phyloP scores from a whole-genome alignment of 2,888 invertebrate genomes.

The Apantesis nais region DNA sequence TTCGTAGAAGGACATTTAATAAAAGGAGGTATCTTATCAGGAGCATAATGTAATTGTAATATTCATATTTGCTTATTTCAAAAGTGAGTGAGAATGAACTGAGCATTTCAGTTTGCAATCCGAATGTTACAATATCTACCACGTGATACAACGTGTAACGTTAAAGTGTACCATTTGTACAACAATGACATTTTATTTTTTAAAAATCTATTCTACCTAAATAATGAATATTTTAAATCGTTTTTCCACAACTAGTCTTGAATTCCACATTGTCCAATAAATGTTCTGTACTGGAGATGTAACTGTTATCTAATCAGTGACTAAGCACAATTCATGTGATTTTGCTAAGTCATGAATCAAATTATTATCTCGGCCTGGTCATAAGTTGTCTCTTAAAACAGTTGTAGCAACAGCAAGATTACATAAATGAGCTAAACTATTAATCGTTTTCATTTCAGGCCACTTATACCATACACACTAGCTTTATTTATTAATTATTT shows the following conservation, averaged over 20 bases:
- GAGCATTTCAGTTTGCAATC: neutral
- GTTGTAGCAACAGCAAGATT: neutral
- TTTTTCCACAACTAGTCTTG: neutral
- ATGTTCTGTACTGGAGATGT: neutral
- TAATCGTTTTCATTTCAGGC: conserved; percentile 75
- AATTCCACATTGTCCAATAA: neutral
- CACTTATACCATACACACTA: conserved; percentile 86
- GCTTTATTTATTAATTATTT: conserved; percentile 88
- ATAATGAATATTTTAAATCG: neutral
- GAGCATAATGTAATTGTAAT: too few species aligned
- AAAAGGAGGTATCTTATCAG: neutral
- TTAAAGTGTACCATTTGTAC: neutral
- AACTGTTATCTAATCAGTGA: neutral
- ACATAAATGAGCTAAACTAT: neutral
- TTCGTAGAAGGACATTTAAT: neutral
- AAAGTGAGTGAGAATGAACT: neutral
- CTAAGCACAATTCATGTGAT: conserved; percentile 6
- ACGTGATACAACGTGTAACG: neutral
- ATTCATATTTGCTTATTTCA: neutral
- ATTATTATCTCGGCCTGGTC: neutral
- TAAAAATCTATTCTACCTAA: too few species aligned
- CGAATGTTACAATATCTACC: neutral
- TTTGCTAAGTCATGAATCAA: conserved; percentile 6
- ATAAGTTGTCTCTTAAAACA: neutral
- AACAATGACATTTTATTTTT: neutral